Percentiles rank a stretch among this genome's conserved stretches.
phyloP scores from a whole-genome alignment of 2,888 invertebrate genomes.

The Eumacrocentrus americanus region DNA sequence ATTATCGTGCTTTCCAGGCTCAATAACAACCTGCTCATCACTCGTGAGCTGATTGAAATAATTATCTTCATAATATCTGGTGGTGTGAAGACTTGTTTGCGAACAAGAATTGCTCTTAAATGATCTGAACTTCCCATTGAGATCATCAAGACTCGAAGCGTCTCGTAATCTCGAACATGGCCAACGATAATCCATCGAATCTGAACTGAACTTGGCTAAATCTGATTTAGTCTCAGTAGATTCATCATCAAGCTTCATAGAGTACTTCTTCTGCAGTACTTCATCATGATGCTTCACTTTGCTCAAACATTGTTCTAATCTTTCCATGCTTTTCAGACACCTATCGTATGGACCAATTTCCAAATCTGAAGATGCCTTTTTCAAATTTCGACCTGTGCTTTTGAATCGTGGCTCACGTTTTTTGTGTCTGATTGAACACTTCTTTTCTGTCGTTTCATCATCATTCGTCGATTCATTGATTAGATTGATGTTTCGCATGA shows the following conservation, averaged over 20 bases:
- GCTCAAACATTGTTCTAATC: conserved; percentile 44
- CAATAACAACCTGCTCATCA: background rate
- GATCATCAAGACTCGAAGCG: conserved; percentile 8
- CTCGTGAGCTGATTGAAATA: background rate
- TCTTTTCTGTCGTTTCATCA: conserved; percentile 31
- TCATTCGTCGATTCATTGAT: conserved; percentile 48
- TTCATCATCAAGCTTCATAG: conserved; percentile 38
- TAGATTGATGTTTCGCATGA: conserved; percentile 52
- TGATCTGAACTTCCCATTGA: conserved; percentile 4
- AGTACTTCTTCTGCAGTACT: conserved; percentile 44
- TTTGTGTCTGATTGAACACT: conserved; percentile 19
- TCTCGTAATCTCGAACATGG: conserved; percentile 13
- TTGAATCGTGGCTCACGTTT: background rate
- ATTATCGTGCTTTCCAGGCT: background rate
- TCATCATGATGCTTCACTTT: conserved; percentile 45
- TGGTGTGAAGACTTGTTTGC: background rate
- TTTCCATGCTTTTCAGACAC: conserved; percentile 46
- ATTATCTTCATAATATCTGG: background rate
- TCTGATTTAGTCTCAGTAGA: conserved; percentile 52
- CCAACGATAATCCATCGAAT: conserved; percentile 22
- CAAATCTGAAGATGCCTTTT: conserved; percentile 27
- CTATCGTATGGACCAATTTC: conserved; percentile 45
- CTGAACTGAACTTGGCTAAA: conserved; percentile 47
- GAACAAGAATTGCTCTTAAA: conserved; percentile 1
- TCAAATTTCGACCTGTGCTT: conserved; percentile 28